Percentiles rank a stretch among this genome's conserved stretches.
phyloP scores from a whole-genome alignment of 2,888 invertebrate genomes.

The Rapana venosa region DNA sequence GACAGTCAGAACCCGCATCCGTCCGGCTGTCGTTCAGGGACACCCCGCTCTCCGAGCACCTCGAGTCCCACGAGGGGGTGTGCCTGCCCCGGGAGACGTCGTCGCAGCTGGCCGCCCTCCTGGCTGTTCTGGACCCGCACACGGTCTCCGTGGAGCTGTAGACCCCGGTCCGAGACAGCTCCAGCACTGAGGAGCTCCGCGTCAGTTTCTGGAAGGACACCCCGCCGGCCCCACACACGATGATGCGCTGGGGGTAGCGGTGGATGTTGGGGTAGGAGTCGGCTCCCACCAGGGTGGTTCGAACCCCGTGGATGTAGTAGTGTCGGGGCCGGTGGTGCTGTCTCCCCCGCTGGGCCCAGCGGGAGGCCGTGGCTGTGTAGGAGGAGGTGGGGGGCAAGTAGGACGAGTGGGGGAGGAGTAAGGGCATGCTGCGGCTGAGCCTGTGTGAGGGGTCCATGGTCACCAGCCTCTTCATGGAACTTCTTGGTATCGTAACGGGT shows the following conservation, averaged over 20 bases:
- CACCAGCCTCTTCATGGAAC: conserved; percentile 6
- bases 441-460: conserved; percentile 42
- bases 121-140: too few relatives aligned
- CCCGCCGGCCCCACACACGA: background rate
- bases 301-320: conserved; percentile 31
- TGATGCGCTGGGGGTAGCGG: conserved; percentile 24
- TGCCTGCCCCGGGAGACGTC: conserved; percentile 44
- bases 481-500: too few relatives aligned
- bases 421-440: conserved; percentile 39
- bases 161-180: conserved; percentile 20
- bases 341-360: conserved; percentile 4
- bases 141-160: background rate
- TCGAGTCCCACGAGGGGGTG: conserved; percentile 25
- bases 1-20: background rate
- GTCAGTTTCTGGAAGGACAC: background rate
- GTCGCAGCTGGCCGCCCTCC: conserved; percentile 45
- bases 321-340: background rate
- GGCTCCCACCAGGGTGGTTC: conserved; percentile 18
- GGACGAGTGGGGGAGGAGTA: background rate
- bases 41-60: conserved; percentile 49
- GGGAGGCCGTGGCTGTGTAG: background rate
- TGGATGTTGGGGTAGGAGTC: conserved; percentile 1
- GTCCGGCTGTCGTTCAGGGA: conserved; percentile 42
- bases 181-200: conserved; percentile 9
- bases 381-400: conserved; percentile 1